Evolutionary conservation across 2,113 vertebrate genomes (phyloP), one percentile per base, ranked within the genome.

Genomic region (Neogobius melanostomus): DNA sequence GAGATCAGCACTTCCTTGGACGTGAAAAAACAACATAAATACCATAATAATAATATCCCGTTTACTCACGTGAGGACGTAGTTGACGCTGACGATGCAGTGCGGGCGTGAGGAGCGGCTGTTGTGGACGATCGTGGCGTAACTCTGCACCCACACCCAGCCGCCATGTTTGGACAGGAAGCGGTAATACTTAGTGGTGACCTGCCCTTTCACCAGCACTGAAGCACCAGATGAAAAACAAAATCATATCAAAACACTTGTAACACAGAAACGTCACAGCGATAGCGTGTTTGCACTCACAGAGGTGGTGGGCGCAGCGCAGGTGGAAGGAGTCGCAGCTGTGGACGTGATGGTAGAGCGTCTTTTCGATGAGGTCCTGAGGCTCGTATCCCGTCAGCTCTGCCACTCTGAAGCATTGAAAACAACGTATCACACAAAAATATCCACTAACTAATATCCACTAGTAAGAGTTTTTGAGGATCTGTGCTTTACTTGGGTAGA

Each of bases 141-240:
- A 85, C 97, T 99, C 92, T 99, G 97, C 45, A 98, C 95, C 98
- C 98, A 98, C 1, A 98, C 98, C 98, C 98, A 99, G 85, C 98
- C 97, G 0, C 98, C 97, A 7, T 94, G 95, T 84, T 98, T 99
- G 64, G 96, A 95, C 91, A 99, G 69, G 85, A 99, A 98, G 6
- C 98, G 92, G 89, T 99, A 99, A 89, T 99, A 99, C 72, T 97
- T 97, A 46, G 98, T 99, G 75, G 97, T 99, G 80, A 99, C 97
- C 84, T 99, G 98, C 7, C 98, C 98, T 86, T 99, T 99, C 54
- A 99, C 96, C 87, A 99, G 85, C 93, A 99, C 97, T 99, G 76
- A 77, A 57, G 8, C 54, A 77, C 0, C 51, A 50, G 51, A n/a
- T 66, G 46, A 11, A 2, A 47, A 8, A 48, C 6, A 76, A 44